Base-by-base conservation (phyloP, 2,113 vertebrate species). In the Lampris incognitus region DNA sequence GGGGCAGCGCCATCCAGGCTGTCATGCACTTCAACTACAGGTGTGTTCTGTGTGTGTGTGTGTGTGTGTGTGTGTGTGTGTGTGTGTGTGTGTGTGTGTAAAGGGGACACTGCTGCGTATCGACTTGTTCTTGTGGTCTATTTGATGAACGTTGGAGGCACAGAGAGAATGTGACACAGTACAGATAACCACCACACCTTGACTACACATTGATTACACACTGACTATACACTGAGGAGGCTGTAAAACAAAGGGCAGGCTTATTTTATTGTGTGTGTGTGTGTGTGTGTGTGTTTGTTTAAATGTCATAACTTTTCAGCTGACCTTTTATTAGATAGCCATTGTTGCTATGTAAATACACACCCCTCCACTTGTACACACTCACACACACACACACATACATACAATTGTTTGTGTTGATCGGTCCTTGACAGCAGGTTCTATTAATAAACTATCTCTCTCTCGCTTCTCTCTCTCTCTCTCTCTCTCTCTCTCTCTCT, bases 1-100 rank as follows among this genome's bases (percentile, higher is more conserved):
- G 98, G 6, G 97, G 98, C 36, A 98, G 92, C 0, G 96, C 98
- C 0, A 93, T 99, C 60, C 98, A 99, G 88, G 97, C 98, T 2
- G 94, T 99, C 60, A 98, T 99, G 98, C 98, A 99, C 93, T 99
- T 97, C 92, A 99, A 99, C 92, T 98, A 97, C 96, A 98, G 98
- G 98, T 99, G 87, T 76, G 82, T 82, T 24, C 44, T 57, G 39
- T 51, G 13, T 62, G 44, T 54, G 38, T 54, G 51, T 36, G 42
- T 57, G 65, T 56, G 52, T 57, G 51, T 41, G 66, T 55, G 66
- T 55, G 50, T 68, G 50, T 42, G 37, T 56, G 61, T 65, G 61
- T 40, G 39, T 60, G 37, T 41, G 58, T 39, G 1, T 60, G 37
- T 9, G 10, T 41, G 3, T 6, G 44, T 7, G 44, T 7, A 46